Percentiles rank a stretch among this genome's conserved stretches.
Conservation (phyloP, 2,888 invertebrate species). For the Catotricha subobsoleta region DNA sequence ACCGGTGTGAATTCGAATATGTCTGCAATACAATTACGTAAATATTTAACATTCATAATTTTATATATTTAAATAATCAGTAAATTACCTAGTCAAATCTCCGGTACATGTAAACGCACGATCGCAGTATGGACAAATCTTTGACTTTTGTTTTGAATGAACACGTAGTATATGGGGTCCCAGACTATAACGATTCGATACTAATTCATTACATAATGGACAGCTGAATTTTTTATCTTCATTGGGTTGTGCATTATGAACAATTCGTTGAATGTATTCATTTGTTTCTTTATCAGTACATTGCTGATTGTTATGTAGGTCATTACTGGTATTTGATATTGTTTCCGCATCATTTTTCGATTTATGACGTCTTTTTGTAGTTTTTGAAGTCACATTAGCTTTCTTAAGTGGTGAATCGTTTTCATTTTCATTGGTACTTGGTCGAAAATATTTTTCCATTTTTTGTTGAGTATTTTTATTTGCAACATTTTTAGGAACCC, state of each 20-base stretch:
- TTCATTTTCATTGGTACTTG: no score
- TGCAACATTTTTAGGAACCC: no score
- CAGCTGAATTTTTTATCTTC: conserved; percentile 1
- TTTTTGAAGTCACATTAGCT: no score
- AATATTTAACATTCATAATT: background rate
- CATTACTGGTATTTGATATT: no score
- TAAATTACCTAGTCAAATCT: background rate
- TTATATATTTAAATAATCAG: background rate
- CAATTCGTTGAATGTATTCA: conserved; percentile 2
- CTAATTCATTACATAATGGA: background rate
- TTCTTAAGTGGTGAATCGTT: no score
- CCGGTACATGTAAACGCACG: conserved; percentile 1
- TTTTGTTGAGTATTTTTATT: no score
- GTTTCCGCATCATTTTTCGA: background rate
- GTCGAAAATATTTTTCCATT: no score
- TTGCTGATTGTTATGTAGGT: no score
- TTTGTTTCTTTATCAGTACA: no score
- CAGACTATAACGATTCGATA: background rate
- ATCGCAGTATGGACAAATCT: background rate
- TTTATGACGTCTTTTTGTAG: background rate
- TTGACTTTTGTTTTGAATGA: conserved; percentile 1
- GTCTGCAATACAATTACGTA: background rate
- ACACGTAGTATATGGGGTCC: conserved; percentile 1
- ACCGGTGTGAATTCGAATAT: conserved; percentile 2
- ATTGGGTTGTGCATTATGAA: background rate